Percentiles rank a stretch among this genome's conserved stretches.
phyloP scores from a whole-genome alignment of 2,888 invertebrate species.

The Sialis fuliginosa region DNA sequence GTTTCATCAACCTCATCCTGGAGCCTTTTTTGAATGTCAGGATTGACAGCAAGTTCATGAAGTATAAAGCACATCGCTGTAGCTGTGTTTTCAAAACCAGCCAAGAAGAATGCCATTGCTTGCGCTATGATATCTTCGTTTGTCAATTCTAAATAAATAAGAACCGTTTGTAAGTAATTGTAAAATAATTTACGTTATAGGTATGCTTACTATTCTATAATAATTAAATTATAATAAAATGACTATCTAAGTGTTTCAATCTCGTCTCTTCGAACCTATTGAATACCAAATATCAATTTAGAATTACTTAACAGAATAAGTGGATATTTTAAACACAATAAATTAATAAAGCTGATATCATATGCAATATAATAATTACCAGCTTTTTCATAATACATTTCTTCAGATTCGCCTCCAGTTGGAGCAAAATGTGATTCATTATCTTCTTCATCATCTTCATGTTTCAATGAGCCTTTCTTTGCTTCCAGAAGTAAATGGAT shows the following conservation, averaged over 20 bases:
- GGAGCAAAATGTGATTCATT: constrained; percentile 21
- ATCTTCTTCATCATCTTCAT: constrained; percentile 11
- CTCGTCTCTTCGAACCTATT: too few relatives aligned
- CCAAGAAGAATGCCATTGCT: constrained; percentile 31
- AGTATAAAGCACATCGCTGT: constrained; percentile 29
- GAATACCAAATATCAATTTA: too few relatives aligned
- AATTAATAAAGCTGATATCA: too few relatives aligned
- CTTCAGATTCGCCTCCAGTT: constrained; percentile 19
- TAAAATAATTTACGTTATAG: too few relatives aligned
- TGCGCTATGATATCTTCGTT: constrained; percentile 39
- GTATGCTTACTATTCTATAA: too few relatives aligned
- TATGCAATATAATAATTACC: neutral
- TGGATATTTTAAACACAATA: too few relatives aligned
- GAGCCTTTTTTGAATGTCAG: constrained; percentile 35
- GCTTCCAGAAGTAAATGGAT: constrained; percentile 36
- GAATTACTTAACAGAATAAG: too few relatives aligned
- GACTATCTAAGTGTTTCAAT: too few relatives aligned
- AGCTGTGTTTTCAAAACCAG: constrained; percentile 31
- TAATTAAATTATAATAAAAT: too few relatives aligned
- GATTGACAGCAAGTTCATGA: constrained; percentile 37
- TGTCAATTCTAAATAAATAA: constrained; percentile 3
- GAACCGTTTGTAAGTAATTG: too few relatives aligned
- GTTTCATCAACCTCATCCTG: constrained; percentile 34
- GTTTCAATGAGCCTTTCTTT: constrained; percentile 21
- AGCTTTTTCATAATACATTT: neutral